These are phyloP conservation scores for Ophion slaviceki DNA, from an alignment of 2,888 invertebrate genomes.

Conservation along the genomic window DNA sequence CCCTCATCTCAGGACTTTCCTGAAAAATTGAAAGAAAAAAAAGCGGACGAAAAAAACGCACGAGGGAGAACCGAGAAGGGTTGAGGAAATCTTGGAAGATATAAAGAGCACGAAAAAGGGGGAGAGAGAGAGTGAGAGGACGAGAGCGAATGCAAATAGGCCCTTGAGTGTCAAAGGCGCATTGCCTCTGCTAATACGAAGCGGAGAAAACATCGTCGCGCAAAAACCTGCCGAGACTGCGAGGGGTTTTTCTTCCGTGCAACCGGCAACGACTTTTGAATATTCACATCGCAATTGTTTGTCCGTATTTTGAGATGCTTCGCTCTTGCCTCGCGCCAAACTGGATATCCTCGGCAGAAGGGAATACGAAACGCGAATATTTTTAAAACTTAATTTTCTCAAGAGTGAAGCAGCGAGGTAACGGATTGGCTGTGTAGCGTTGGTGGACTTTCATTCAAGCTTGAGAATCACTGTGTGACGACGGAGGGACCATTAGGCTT, in stretches of 20 bases:
- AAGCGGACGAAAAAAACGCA: not conserved
- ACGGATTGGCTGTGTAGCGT: not conserved
- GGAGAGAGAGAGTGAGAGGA: not conserved
- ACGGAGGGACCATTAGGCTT: conserved; percentile 48
- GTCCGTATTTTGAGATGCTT: conserved; percentile 24
- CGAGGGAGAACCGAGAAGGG: not conserved
- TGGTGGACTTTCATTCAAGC: conserved; percentile 31
- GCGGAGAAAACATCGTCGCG: not conserved
- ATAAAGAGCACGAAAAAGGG: not conserved
- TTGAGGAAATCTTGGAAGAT: conserved; percentile 12
- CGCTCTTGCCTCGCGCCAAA: not conserved
- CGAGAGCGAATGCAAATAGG: conserved; percentile 24
- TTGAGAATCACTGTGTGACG: conserved; percentile 59
- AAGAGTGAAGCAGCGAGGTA: not conserved
- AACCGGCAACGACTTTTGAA: conserved; percentile 35
- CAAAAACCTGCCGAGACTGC: conserved; percentile 24
- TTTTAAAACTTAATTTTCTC: conserved; percentile 40
- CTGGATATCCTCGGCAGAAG: not conserved
- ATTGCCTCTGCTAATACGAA: conserved; percentile 20
- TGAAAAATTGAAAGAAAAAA: conserved; percentile 47
- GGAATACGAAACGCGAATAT: not conserved
- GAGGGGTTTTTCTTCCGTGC: conserved; percentile 1
- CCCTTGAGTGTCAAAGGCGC: conserved; percentile 21
- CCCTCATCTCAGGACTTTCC: conserved; percentile 23
- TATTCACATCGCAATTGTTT: conserved; percentile 55